Percentiles rank a stretch among this genome's conserved stretches.
These are phyloP conservation scores for Pseudois nayaur DNA, from an alignment of 2,113 vertebrate genomes.

Conservation along the genomic window DNA sequence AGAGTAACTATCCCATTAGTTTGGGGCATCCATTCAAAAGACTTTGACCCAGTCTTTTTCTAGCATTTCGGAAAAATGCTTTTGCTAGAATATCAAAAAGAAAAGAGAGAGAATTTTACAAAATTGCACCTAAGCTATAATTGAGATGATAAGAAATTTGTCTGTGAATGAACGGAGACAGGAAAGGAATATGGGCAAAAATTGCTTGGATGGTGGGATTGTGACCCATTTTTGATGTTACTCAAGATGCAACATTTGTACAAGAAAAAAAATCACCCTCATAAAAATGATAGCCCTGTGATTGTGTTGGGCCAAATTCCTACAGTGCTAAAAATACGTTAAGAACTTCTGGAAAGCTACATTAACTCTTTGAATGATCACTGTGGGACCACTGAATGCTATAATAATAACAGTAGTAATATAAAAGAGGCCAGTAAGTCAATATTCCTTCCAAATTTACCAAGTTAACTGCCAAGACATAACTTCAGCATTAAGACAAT, in stretches of 20 bases:
- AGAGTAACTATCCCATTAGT: too few species aligned
- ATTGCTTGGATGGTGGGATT: not conserved
- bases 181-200: not conserved
- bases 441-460: constrained; percentile 32
- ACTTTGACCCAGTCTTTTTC: not conserved
- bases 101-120: not conserved
- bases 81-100: not conserved
- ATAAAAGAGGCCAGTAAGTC: not conserved
- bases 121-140: not conserved
- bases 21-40: not conserved
- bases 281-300: constrained; percentile 6
- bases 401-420: constrained; percentile 47
- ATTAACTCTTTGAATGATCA: constrained; percentile 47
- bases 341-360: constrained; percentile 30
- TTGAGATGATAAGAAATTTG: not conserved
- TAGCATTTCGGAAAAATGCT: not conserved
- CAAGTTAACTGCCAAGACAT: constrained; percentile 33
- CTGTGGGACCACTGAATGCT: constrained; percentile 49
- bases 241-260: not conserved
- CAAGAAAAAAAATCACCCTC: constrained; percentile 25
- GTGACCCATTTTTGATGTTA: not conserved
- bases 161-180: not conserved
- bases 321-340: constrained; percentile 57
- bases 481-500: constrained; percentile 23
- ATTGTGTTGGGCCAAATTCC: constrained; percentile 45